Evolutionary conservation across 2,888 invertebrate genomes (phyloP).

Genomic region (Thysanoteuthis rhombus): DNA sequence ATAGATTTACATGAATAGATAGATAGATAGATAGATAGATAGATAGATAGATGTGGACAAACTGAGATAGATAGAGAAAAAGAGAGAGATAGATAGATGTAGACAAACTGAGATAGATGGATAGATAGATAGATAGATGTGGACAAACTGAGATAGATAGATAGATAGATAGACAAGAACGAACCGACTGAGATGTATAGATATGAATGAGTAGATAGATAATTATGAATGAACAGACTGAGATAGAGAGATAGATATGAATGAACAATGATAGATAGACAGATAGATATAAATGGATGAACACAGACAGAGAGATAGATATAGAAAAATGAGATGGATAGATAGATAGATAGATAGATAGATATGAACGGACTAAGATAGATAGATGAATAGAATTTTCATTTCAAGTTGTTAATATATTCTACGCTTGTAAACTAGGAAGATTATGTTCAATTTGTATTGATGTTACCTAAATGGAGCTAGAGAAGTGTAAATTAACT

Average conservation of each 20-base stretch:
- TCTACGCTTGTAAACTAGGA: too few relatives aligned
- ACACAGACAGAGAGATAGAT: neutral
- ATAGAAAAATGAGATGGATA: neutral
- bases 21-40: neutral
- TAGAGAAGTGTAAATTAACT: too few relatives aligned
- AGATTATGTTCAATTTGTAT: too few relatives aligned
- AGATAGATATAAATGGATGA: neutral
- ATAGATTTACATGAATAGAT: neutral
- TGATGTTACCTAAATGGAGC: too few relatives aligned
- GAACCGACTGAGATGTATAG: too few relatives aligned
- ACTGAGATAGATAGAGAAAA: neutral
- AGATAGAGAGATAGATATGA: neutral
- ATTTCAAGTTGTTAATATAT: too few relatives aligned
- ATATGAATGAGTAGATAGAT: neutral
- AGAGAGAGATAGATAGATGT: neutral
- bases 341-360: neutral
- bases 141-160: too few relatives aligned
- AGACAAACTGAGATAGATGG: neutral
- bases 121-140: too few relatives aligned
- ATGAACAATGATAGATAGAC: neutral
- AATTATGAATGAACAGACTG: neutral
- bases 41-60: neutral
- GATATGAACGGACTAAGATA: too few relatives aligned
- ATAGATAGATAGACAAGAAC: too few relatives aligned
- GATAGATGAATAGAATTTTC: too few relatives aligned